Conservation (phyloP, 2,888 invertebrate species). For the Stenodera caucasica region DNA sequence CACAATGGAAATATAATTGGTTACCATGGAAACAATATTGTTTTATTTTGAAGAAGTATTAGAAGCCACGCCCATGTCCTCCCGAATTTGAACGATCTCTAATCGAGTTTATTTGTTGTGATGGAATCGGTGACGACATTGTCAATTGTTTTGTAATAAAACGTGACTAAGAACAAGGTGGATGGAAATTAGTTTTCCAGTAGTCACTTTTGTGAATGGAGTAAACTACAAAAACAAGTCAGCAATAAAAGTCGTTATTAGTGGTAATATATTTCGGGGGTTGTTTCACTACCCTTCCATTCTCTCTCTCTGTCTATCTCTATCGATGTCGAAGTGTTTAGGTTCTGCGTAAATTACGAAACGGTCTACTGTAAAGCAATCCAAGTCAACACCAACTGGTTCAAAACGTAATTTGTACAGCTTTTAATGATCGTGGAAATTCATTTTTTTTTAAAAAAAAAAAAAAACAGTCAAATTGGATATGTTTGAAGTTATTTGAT, state of each 20-base stretch:
- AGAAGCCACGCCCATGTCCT: too few species aligned
- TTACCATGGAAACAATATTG: too few species aligned
- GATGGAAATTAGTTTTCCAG: conserved; percentile 31
- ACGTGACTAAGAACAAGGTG: background rate
- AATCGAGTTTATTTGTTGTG: too few species aligned
- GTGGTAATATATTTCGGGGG: conserved; percentile 41
- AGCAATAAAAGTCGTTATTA: conserved; percentile 43
- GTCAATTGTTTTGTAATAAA: background rate
- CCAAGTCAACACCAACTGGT: conserved; percentile 53
- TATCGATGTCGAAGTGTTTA: conserved; percentile 50
- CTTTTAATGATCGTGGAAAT: conserved; percentile 46
- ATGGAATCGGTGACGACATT: too few species aligned
- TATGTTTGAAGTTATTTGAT: too few species aligned
- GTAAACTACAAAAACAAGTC: conserved; percentile 36
- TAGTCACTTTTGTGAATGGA: conserved; percentile 22
- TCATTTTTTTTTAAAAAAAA: too few species aligned
- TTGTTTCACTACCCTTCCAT: too few species aligned
- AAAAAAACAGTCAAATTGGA: too few species aligned
- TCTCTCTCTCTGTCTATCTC: too few species aligned
- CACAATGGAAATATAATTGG: too few species aligned
- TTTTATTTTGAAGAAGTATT: too few species aligned
- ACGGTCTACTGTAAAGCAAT: conserved; percentile 50
- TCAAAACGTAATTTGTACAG: conserved; percentile 52
- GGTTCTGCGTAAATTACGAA: conserved; percentile 48
- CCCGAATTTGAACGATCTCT: too few species aligned